phyloP scores from a whole-genome alignment of 2,797 vertebrate genomes.

The Astyanax mexicanus region DNA sequence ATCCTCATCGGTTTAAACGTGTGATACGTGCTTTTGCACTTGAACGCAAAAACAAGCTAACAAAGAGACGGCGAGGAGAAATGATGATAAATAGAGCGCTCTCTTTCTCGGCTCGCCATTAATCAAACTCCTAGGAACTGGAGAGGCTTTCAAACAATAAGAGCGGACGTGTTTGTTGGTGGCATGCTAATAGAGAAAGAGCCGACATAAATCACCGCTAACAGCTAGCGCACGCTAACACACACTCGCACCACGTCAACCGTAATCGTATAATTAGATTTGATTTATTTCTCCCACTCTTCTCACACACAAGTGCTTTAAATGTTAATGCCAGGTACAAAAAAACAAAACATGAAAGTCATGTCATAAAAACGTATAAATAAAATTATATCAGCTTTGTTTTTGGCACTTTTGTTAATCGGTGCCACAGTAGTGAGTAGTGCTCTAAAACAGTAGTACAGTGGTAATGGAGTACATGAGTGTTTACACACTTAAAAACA shows the following conservation, averaged over 20 bases:
- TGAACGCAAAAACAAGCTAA: constrained; percentile 29
- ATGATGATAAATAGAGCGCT: constrained; percentile 41
- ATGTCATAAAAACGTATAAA: constrained; percentile 30
- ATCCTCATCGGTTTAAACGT: constrained; percentile 20
- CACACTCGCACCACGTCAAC: constrained; percentile 37
- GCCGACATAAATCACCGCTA: constrained; percentile 43
- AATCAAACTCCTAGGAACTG: constrained; percentile 39
- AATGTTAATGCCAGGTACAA: constrained; percentile 49
- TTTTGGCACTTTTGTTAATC: constrained; percentile 41
- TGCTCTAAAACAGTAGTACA: constrained; percentile 23
- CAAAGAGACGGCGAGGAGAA: constrained; percentile 27
- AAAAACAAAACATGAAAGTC: too few relatives aligned
- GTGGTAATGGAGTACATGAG: constrained; percentile 15
- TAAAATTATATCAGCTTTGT: constrained; percentile 37
- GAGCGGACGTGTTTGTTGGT: constrained; percentile 39
- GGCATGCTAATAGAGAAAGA: constrained; percentile 44
- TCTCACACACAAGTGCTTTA: constrained; percentile 58
- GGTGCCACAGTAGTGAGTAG: not conserved
- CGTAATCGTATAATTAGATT: constrained; percentile 48
- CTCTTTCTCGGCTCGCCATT: constrained; percentile 35
- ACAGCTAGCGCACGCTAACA: constrained; percentile 42
- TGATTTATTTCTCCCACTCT: constrained; percentile 65
- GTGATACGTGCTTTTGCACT: constrained; percentile 34
- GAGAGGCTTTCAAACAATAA: constrained; percentile 49
- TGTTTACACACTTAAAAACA: constrained; percentile 9